A percentile compares a stretch with the other conserved stretches of the same genome.
Evolutionary conservation across 2,113 vertebrate genomes (phyloP).

Genomic region (Dolichallabes microphthalmus): DNA sequence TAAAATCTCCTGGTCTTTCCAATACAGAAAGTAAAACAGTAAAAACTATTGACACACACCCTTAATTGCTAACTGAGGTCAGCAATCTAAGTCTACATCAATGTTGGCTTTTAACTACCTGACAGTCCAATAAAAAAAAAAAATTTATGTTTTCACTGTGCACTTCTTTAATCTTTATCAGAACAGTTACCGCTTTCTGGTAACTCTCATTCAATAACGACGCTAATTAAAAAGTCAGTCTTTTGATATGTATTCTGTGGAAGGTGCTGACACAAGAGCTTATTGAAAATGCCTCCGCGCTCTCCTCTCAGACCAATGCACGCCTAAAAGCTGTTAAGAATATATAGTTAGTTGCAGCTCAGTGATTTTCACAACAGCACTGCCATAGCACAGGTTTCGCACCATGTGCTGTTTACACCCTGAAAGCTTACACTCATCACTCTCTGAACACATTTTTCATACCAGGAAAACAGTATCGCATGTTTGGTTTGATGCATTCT

Average conservation of each 20-base stretch:
- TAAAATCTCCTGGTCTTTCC: neutral
- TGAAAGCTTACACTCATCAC: constrained; percentile 1
- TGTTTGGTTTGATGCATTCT: neutral
- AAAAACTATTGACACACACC: neutral
- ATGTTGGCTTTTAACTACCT: neutral
- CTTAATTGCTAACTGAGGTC: neutral
- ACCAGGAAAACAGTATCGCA: neutral
- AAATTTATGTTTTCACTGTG: neutral
- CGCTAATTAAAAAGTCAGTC: neutral
- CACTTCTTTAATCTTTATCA: neutral
- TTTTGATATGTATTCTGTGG: neutral
- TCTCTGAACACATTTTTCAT: neutral
- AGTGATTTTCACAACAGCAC: neutral
- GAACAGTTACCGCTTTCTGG: neutral
- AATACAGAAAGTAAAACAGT: neutral
- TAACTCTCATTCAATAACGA: neutral
- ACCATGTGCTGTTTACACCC: neutral
- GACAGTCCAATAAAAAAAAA: neutral
- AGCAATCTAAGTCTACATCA: neutral
- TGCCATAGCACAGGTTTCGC: neutral
- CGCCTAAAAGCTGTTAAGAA: neutral
- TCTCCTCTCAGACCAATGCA: neutral
- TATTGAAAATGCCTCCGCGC: neutral
- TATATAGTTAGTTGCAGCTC: neutral
- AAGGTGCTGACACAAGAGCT: neutral